Conservation (phyloP, 1,140 invertebrate species). For the Brachionus plicatilis region DNA sequence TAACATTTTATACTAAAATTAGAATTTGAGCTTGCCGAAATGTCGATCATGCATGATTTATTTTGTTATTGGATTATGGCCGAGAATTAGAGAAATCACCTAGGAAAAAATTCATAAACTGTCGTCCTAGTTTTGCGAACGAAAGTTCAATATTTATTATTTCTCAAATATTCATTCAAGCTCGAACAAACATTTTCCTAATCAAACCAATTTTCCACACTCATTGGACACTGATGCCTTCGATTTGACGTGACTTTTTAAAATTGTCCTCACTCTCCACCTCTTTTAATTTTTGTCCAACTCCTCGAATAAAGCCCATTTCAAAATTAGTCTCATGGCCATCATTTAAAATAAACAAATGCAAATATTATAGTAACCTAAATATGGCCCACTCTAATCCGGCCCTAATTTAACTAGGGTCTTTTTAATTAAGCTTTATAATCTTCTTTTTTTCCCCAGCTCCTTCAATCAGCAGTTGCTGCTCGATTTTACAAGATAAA, state of each 20-base stretch:
- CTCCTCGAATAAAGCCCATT: not conserved
- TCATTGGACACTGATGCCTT: not conserved
- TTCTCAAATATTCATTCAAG: slow-evolving; percentile 9
- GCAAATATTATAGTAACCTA: slow-evolving; percentile 29
- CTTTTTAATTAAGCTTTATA: not conserved
- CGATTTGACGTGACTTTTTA: not conserved
- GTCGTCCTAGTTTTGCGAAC: slow-evolving; percentile 18
- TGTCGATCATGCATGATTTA: slow-evolving; percentile 9
- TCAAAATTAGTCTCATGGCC: not conserved
- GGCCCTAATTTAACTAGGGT: not conserved
- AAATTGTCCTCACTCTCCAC: not conserved
- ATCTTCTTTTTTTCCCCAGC: too few relatives aligned
- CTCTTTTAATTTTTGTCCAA: not conserved
- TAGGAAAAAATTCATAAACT: slow-evolving; percentile 25
- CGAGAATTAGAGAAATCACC: not conserved
- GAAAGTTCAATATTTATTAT: slow-evolving; percentile 19
- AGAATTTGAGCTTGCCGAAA: not conserved
- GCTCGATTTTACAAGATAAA: not conserved
- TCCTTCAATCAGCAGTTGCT: not conserved
- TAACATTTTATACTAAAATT: not conserved
- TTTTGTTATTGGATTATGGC: not conserved
- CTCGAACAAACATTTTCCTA: slow-evolving; percentile 1
- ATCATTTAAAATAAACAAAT: not conserved
- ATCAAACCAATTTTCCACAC: not conserved
- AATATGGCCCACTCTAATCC: not conserved